Evolutionary conservation across 2,888 invertebrate genomes (phyloP).

Genomic region (Dasysyrphus albostriatus): DNA sequence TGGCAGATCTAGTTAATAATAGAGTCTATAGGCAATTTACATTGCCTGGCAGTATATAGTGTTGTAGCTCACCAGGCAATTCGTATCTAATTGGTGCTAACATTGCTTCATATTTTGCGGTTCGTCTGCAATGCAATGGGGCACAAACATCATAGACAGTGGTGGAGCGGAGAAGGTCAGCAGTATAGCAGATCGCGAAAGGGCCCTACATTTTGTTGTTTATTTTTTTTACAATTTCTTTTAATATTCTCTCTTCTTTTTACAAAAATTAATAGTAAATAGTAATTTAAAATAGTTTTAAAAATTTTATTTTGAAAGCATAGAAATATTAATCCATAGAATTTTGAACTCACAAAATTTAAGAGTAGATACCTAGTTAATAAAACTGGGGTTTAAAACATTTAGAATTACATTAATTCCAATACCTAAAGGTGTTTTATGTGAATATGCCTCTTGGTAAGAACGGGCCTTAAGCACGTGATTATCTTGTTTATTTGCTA

Average conservation of each 20-base stretch:
- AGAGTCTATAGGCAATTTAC: slow-evolving; percentile 70
- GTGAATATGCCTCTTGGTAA: neutral
- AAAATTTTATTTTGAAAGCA: too few relatives aligned
- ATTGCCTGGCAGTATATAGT: slow-evolving; percentile 40
- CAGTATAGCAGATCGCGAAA: neutral
- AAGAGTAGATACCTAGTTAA: too few relatives aligned
- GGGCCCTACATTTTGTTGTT: neutral
- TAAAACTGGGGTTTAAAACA: too few relatives aligned
- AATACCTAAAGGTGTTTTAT: too few relatives aligned
- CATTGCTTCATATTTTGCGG: slow-evolving; percentile 74
- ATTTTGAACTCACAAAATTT: too few relatives aligned
- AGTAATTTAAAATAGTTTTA: too few relatives aligned
- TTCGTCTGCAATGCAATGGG: slow-evolving; percentile 58
- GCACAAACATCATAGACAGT: slow-evolving; percentile 6
- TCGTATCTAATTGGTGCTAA: slow-evolving; percentile 72
- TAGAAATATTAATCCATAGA: too few relatives aligned
- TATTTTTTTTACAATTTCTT: too few relatives aligned
- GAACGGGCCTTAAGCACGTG: neutral
- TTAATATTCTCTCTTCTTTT: too few relatives aligned
- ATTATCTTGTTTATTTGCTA: neutral
- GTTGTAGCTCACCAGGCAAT: slow-evolving; percentile 38
- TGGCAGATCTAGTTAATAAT: slow-evolving; percentile 72
- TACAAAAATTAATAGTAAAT: too few relatives aligned
- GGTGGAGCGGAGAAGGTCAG: neutral
- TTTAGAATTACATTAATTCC: too few relatives aligned